Conservation (phyloP, 2,113 vertebrate genomes). For the Tricholaema leucomelas region DNA sequence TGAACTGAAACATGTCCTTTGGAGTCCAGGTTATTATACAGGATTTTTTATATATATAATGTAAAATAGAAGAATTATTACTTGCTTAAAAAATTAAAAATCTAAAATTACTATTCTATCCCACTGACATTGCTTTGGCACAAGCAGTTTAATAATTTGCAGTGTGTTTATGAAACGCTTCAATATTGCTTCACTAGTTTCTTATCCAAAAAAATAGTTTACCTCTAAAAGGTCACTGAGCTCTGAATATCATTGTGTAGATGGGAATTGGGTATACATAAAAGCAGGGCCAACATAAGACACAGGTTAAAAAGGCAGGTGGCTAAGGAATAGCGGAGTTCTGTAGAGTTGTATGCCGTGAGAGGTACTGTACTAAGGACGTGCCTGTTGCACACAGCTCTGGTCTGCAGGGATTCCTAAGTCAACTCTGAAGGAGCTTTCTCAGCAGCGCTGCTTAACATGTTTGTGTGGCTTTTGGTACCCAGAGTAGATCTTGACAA, state of each 20-base stretch:
- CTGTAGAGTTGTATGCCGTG: not conserved
- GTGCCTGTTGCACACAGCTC: not conserved
- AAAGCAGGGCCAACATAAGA: not conserved
- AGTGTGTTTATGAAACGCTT: not conserved
- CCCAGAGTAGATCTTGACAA: not conserved
- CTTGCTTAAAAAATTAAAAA: not conserved
- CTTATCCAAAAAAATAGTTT: not conserved
- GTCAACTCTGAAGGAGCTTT: not conserved
- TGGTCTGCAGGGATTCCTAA: not conserved
- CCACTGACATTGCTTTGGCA: not conserved
- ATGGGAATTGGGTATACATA: not conserved
- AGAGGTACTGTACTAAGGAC: not conserved
- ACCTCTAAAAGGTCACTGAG: conserved; percentile 4
- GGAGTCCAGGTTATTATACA: not conserved
- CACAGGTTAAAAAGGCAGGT: not conserved
- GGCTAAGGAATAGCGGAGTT: not conserved
- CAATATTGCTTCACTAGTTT: not conserved
- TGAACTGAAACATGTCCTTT: not conserved
- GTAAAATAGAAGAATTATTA: not conserved
- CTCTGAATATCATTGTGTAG: not conserved
- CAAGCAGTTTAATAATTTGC: not conserved
- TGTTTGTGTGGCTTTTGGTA: not conserved
- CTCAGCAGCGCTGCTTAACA: not conserved
- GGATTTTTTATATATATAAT: not conserved
- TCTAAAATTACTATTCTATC: not conserved